Conservation (phyloP, 2,888 invertebrate species). For the Volucella zonaria region DNA sequence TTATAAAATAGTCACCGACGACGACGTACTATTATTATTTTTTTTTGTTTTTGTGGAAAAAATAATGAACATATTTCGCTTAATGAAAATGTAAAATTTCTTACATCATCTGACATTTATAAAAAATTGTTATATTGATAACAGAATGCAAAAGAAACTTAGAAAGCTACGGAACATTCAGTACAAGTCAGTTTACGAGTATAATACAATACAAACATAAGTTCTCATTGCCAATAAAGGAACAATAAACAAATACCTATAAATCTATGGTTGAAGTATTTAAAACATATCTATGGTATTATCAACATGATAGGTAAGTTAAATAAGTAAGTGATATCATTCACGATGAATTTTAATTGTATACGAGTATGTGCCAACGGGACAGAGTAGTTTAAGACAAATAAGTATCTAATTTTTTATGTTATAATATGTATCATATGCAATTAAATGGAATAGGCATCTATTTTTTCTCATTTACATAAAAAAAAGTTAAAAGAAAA, state of each 20-base stretch:
- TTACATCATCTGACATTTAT: slow-evolving; percentile 35
- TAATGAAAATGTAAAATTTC: background rate
- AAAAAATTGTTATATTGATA: slow-evolving; percentile 24
- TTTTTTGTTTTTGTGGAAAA: slow-evolving; percentile 7
- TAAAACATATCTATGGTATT: slow-evolving; percentile 26
- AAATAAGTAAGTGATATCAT: slow-evolving; percentile 19
- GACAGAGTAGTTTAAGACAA: no score
- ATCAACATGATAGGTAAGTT: slow-evolving; percentile 35
- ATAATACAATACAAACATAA: slow-evolving; percentile 59
- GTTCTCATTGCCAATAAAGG: slow-evolving; percentile 44
- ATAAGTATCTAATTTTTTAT: no score
- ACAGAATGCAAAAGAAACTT: slow-evolving; percentile 33
- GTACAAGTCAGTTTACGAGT: slow-evolving; percentile 41
- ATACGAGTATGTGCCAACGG: no score
- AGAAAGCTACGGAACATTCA: slow-evolving; percentile 49
- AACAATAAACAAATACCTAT: slow-evolving; percentile 51
- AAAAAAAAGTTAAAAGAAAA: background rate
- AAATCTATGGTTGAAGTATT: background rate
- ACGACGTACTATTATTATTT: no score
- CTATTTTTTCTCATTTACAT: no score
- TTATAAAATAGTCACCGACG: slow-evolving; percentile 17
- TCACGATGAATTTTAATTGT: background rate
- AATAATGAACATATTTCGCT: slow-evolving; percentile 46
- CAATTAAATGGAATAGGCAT: no score
- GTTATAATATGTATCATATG: no score